Base-by-base conservation (phyloP, 2,888 invertebrate species). In the Toxonevra muliebris region DNA sequence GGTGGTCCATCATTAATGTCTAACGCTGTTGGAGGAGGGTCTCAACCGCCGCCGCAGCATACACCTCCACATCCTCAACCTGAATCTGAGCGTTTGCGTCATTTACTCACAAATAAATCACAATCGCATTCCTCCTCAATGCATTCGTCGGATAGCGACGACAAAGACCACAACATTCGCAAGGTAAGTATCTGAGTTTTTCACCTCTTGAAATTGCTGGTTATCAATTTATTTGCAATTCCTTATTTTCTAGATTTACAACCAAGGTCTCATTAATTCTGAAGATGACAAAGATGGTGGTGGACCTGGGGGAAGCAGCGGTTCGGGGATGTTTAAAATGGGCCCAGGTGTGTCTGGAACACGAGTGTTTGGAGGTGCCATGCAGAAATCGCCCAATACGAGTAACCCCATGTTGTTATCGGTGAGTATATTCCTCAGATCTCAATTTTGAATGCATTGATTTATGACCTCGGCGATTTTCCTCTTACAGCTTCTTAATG, bases 401-500 rank as follows among this genome's bases (percentile, higher is more conserved):
- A 88, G 88, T 75, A 89, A 90, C 79, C 87, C 88, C 72, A 91
- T 91, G 91, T 84, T 91, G 74, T 85, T 90, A 72, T 88, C 89
- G 89, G 91, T 91, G 83, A 86, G 78, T 75, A 60, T 52, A 58
- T 42, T 48, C 52, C 58, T 50, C 53, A 17, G 57, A 54, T 30
- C 11, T 30, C 30, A 45, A 45, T 59, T 9, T 20, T 54, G n/a
- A n/a, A 55, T 62, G 11, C 43, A 30, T 48, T n/a, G 40, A 50
- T 61, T 54, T n/a, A 42, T 12, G 12, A 20, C 30, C 65, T 57
- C 57, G 19, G n/a, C 42, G 50, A 45, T 52, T 59, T 57, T 8
- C 20, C 19, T 57, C 15, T 40, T 84, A 20, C 82, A 94, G 93
- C 89, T 95, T 83, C 87, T 94, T 72, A 94, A 93, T 81, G 93